A percentile compares a stretch with the other conserved stretches of the same genome.
phyloP scores from a whole-genome alignment of 2,888 invertebrate genomes.

The Troides oblongomaculatus region DNA sequence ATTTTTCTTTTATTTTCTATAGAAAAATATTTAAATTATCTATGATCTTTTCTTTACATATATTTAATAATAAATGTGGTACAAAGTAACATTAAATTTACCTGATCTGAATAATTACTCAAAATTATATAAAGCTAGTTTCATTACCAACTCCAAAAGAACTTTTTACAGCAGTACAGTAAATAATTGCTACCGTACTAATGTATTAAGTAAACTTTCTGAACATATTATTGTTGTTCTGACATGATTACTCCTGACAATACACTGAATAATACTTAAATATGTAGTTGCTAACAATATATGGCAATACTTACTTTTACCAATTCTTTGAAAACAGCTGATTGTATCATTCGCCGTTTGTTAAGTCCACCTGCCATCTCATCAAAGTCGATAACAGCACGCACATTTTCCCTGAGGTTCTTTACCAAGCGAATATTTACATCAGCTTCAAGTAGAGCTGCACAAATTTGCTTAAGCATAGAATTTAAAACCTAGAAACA shows the following conservation, averaged over 20 bases:
- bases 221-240: neutral
- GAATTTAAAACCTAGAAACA: slow-evolving; percentile 92
- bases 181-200: too few species aligned
- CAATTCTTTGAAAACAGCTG: slow-evolving; percentile 98
- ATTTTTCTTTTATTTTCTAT: neutral
- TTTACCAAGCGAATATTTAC: slow-evolving; percentile 97
- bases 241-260: neutral
- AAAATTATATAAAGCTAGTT: too few species aligned
- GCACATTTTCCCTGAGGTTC: slow-evolving; percentile 97
- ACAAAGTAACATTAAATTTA: neutral
- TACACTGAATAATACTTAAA: neutral
- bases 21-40: neutral
- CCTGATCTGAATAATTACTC: too few species aligned
- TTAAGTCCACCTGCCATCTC: slow-evolving; percentile 99
- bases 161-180: too few species aligned
- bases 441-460: slow-evolving; percentile 98
- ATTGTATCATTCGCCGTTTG: slow-evolving; percentile 98
- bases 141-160: too few species aligned
- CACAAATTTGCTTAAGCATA: slow-evolving; percentile 99
- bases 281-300: neutral
- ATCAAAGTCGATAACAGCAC: slow-evolving; percentile 98
- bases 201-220: too few species aligned
- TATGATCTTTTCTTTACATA: neutral
- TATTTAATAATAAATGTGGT: neutral
- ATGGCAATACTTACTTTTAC: slow-evolving; percentile 85